A percentile compares a stretch with the other conserved stretches of the same genome.
These are phyloP conservation scores for Caradrina clavipalpis DNA, from an alignment of 2,888 invertebrate species.

Conservation along the genomic window DNA sequence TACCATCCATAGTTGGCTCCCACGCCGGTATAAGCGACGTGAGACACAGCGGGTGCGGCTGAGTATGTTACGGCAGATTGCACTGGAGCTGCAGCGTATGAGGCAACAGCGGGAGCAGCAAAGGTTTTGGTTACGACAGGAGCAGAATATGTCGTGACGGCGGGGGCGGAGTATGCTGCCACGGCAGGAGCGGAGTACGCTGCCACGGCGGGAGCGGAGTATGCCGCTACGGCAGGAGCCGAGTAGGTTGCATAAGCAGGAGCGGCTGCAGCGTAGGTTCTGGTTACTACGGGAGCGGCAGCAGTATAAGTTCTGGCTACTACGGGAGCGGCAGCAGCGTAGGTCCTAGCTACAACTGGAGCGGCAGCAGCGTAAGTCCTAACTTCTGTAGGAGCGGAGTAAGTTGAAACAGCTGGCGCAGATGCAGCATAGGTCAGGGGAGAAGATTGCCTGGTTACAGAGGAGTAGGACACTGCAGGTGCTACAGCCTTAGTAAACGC, in stretches of 20 bases:
- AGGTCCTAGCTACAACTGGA: slow-evolving; percentile 78
- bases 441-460: slow-evolving; percentile 72
- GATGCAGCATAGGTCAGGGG: slow-evolving; percentile 73
- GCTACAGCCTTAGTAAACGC: slow-evolving; percentile 66
- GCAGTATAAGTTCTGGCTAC: slow-evolving; percentile 73
- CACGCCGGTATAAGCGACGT: slow-evolving; percentile 92
- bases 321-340: slow-evolving; percentile 65
- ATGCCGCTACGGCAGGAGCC: slow-evolving; percentile 84
- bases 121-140: slow-evolving; percentile 72
- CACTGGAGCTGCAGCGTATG: slow-evolving; percentile 81
- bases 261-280: slow-evolving; percentile 67
- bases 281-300: slow-evolving; percentile 73
- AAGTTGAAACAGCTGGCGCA: slow-evolving; percentile 80
- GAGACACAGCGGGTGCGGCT: slow-evolving; percentile 92
- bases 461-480: slow-evolving; percentile 63
- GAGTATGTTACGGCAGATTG: slow-evolving; percentile 83
- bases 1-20: slow-evolving; percentile 88
- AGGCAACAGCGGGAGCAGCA: slow-evolving; percentile 80
- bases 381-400: slow-evolving; percentile 74
- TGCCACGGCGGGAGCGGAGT: slow-evolving; percentile 90
- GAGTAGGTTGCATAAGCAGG: slow-evolving; percentile 77
- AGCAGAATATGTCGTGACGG: slow-evolving; percentile 34
- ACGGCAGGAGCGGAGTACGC: slow-evolving; percentile 11
- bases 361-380: slow-evolving; percentile 68
- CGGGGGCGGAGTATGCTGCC: slow-evolving; percentile 14